Percentiles rank a stretch among this genome's conserved stretches.
These are phyloP conservation scores for Amblyornis subalaris DNA, from an alignment of 2,113 vertebrate genomes.

Conservation along the genomic window DNA sequence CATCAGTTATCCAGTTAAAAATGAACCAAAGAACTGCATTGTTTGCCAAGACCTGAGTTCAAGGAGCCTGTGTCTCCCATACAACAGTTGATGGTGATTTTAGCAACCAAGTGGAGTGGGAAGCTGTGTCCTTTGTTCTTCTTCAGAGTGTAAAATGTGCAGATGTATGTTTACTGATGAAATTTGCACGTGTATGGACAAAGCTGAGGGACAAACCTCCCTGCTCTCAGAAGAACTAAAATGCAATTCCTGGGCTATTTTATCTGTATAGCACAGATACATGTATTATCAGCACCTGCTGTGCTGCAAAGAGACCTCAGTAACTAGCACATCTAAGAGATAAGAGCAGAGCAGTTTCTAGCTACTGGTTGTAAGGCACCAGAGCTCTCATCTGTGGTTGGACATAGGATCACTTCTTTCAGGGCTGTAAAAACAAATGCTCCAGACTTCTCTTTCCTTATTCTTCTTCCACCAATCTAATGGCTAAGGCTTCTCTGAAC, in stretches of 20 bases:
- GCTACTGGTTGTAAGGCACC: background rate
- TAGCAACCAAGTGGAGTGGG: background rate
- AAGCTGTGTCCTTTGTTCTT: background rate
- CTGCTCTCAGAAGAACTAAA: background rate
- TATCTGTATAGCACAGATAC: background rate
- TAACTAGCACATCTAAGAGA: background rate
- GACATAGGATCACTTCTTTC: background rate
- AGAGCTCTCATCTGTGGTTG: background rate
- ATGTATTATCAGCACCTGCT: background rate
- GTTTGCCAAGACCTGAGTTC: background rate
- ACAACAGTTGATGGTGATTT: background rate
- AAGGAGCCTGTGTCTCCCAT: background rate
- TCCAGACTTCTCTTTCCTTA: background rate
- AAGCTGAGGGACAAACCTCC: background rate
- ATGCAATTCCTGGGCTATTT: background rate
- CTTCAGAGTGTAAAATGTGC: background rate
- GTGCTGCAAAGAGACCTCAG: background rate
- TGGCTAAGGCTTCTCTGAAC: background rate
- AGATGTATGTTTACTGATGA: background rate
- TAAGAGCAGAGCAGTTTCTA: background rate
- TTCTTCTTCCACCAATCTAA: background rate
- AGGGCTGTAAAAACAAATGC: background rate
- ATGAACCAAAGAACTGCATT: background rate
- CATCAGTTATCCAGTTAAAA: conserved; percentile 28
- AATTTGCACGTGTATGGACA: fast-evolving